Conservation (phyloP, 1,140 invertebrate species). For the Carcinoscorpius rotundicauda region DNA sequence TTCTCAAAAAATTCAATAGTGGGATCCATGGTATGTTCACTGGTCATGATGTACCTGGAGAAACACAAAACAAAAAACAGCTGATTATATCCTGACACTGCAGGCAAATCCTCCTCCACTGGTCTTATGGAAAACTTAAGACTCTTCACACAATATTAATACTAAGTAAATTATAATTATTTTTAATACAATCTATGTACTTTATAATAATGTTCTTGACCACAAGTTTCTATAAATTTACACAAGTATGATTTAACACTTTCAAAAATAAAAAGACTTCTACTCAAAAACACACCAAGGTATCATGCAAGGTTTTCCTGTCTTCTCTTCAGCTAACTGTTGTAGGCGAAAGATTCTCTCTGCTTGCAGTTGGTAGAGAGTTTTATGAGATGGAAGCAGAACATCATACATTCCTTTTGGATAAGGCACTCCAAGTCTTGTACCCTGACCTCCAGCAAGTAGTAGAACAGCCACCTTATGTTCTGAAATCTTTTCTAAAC, state of each 20-base stretch:
- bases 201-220: no score
- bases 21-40: conserved; percentile 75
- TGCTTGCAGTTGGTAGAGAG: conserved; percentile 88
- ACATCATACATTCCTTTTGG: conserved; percentile 97
- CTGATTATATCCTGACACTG: no score
- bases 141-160: no score
- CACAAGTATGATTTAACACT: no score
- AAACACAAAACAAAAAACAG: no score
- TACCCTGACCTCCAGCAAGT: conserved; percentile 69
- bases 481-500: conserved; percentile 49
- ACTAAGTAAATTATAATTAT: no score
- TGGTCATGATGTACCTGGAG: conserved; percentile 84
- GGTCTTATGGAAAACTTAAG: no score
- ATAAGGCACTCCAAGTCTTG: conserved; percentile 78
- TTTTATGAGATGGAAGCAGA: conserved; percentile 75
- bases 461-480: conserved; percentile 72
- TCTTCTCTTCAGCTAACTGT: conserved; percentile 51
- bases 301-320: conserved; percentile 51
- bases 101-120: no score
- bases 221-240: no score
- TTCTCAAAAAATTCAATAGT: conserved; percentile 69
- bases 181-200: no score
- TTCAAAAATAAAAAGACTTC: background rate
- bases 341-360: conserved; percentile 73
- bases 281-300: conserved; percentile 44